phyloP scores from a whole-genome alignment of 2,888 invertebrate species.

The Pyrochroa serraticornis region DNA sequence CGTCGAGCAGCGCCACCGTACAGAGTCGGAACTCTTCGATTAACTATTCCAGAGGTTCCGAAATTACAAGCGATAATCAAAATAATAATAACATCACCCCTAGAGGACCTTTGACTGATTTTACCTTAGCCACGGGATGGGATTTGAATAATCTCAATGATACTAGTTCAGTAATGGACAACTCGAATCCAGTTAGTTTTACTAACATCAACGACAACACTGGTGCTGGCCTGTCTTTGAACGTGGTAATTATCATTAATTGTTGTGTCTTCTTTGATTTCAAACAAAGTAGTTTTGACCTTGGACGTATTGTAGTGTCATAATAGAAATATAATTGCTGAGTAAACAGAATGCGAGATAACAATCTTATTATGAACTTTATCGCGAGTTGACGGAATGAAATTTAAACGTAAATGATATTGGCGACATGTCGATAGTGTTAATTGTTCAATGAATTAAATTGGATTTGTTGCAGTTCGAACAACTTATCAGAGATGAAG shows the following conservation, averaged over 20 bases:
- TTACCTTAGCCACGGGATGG: slow-evolving; percentile 17
- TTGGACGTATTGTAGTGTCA: no score
- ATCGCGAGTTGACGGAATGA: slow-evolving; percentile 4
- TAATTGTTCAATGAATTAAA: not conserved
- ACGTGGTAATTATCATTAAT: slow-evolving; percentile 46
- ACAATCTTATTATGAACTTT: slow-evolving; percentile 12
- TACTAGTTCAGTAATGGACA: not conserved
- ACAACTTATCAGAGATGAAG: slow-evolving; percentile 71
- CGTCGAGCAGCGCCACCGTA: not conserved
- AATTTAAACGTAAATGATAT: not conserved
- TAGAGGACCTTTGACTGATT: slow-evolving; percentile 12
- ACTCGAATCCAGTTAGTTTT: slow-evolving; percentile 6
- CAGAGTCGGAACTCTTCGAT: slow-evolving; percentile 36
- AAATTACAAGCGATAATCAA: slow-evolving; percentile 28
- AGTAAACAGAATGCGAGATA: slow-evolving; percentile 17
- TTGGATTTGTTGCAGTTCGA: slow-evolving; percentile 56
- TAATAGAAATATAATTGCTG: not conserved
- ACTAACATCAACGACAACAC: slow-evolving; percentile 28
- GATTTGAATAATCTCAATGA: slow-evolving; percentile 12
- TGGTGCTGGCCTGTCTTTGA: slow-evolving; percentile 49
- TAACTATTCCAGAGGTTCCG: slow-evolving; percentile 51
- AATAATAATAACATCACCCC: slow-evolving; percentile 17
- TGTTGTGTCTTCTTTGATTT: slow-evolving; percentile 1
- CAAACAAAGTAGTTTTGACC: not conserved
- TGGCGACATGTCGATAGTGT: not conserved